Conservation (phyloP, 2,113 vertebrate species). For the Pholis gunnellus region DNA sequence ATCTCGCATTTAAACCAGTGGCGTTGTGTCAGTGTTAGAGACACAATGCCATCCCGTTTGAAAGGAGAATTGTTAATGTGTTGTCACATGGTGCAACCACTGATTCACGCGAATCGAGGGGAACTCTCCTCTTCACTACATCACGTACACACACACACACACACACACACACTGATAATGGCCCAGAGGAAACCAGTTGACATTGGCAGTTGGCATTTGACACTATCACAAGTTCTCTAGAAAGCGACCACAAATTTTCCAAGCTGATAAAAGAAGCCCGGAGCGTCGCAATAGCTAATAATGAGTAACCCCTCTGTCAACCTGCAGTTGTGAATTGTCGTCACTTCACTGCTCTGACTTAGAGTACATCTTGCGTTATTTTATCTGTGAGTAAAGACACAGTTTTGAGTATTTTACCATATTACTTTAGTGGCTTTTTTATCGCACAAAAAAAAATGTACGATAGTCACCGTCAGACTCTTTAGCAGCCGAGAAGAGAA, state of each 20-base stretch:
- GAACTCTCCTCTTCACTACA: neutral
- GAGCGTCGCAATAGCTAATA: neutral
- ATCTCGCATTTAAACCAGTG: neutral
- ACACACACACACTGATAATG: neutral
- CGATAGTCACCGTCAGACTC: no score
- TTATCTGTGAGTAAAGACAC: neutral
- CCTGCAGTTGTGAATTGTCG: neutral
- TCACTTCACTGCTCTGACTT: neutral
- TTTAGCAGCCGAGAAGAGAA: no score
- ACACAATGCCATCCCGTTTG: neutral
- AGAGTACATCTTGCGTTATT: neutral
- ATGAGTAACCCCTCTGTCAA: constrained; percentile 13
- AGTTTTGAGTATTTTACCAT: no score
- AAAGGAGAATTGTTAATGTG: neutral
- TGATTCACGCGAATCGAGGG: constrained; percentile 7
- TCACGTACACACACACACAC: neutral
- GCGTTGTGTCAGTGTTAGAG: neutral
- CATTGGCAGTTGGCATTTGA: no score
- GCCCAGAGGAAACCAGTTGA: constrained; percentile 43
- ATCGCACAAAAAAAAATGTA: no score
- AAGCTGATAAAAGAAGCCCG: neutral
- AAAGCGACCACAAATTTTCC: neutral
- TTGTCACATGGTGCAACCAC: constrained; percentile 62
- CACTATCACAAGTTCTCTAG: constrained; percentile 68
- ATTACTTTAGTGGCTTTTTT: no score